These are phyloP conservation scores for Etheostoma cragini DNA, from an alignment of 2,113 vertebrate genomes.

Conservation along the genomic window DNA sequence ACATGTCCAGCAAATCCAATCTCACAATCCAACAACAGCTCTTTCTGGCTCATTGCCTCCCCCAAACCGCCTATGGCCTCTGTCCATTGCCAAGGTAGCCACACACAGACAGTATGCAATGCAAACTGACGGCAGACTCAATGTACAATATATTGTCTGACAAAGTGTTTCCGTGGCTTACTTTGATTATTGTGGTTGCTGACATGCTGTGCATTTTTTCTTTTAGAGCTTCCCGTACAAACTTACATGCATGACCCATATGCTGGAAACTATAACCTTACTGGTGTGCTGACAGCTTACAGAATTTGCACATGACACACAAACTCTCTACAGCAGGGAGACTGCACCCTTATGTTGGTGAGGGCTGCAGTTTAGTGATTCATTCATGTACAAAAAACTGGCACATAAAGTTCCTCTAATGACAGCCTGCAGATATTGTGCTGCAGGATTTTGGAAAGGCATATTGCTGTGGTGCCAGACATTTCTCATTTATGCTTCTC, in stretches of 20 bases:
- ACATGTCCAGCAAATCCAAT: slow-evolving; percentile 26
- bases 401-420: slow-evolving; percentile 34
- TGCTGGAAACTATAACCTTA: slow-evolving; percentile 14
- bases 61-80: slow-evolving; percentile 7
- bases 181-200: slow-evolving; percentile 25
- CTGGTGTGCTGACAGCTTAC: neutral
- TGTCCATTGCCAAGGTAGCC: slow-evolving; percentile 18
- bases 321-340: slow-evolving; percentile 14
- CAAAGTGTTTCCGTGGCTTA: neutral
- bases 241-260: neutral
- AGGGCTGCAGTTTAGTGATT: slow-evolving; percentile 14
- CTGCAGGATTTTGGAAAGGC: slow-evolving; percentile 11
- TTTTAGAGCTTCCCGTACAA: neutral
- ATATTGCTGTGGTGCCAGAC: neutral
- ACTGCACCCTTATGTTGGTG: neutral
- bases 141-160: slow-evolving; percentile 2
- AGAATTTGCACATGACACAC: slow-evolving; percentile 1
- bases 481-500: slow-evolving; percentile 21
- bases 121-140: slow-evolving; percentile 6
- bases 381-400: slow-evolving; percentile 13
- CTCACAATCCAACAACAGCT: slow-evolving; percentile 30
- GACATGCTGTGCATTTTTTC: slow-evolving; percentile 5
- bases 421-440: slow-evolving; percentile 30
- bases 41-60: slow-evolving; percentile 27
- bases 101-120: slow-evolving; percentile 1